Evolutionary conservation across 2,888 invertebrate genomes (phyloP).

Genomic region (Stegana nigrithorax): DNA sequence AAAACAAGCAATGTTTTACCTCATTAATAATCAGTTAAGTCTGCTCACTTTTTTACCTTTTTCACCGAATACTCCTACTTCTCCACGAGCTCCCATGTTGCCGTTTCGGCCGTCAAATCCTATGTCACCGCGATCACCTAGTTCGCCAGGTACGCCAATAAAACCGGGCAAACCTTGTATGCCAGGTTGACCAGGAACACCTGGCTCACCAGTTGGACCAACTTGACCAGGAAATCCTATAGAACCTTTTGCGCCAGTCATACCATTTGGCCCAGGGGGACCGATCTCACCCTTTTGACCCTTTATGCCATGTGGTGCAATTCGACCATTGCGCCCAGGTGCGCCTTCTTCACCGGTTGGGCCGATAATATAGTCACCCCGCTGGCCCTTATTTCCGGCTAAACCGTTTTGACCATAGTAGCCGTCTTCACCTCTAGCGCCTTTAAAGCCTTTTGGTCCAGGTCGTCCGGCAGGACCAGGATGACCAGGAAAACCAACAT

Average conservation of each 20-base stretch:
- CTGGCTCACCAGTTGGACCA: constrained; percentile 68
- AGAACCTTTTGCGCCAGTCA: constrained; percentile 68
- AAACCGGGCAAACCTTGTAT: constrained; percentile 50
- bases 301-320: constrained; percentile 63
- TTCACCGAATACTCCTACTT: constrained; percentile 53
- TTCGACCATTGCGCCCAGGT: constrained; percentile 67
- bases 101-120: constrained; percentile 71
- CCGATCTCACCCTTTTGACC: constrained; percentile 70
- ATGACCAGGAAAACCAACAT: constrained; percentile 70
- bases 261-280: constrained; percentile 49
- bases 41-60: constrained; percentile 52
- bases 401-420: constrained; percentile 72
- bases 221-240: constrained; percentile 69
- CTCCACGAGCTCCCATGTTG: constrained; percentile 67
- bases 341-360: constrained; percentile 55
- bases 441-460: constrained; percentile 73
- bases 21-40: neutral
- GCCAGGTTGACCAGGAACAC: constrained; percentile 56
- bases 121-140: constrained; percentile 71
- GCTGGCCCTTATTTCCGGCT: constrained; percentile 70
- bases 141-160: constrained; percentile 60
- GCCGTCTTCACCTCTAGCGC: constrained; percentile 72
- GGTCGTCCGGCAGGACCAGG: constrained; percentile 69
- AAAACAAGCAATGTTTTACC: neutral
- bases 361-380: constrained; percentile 68